Evolutionary conservation across 2,113 vertebrate genomes (phyloP).

Genomic region (Ptilorrhoa leucosticta): DNA sequence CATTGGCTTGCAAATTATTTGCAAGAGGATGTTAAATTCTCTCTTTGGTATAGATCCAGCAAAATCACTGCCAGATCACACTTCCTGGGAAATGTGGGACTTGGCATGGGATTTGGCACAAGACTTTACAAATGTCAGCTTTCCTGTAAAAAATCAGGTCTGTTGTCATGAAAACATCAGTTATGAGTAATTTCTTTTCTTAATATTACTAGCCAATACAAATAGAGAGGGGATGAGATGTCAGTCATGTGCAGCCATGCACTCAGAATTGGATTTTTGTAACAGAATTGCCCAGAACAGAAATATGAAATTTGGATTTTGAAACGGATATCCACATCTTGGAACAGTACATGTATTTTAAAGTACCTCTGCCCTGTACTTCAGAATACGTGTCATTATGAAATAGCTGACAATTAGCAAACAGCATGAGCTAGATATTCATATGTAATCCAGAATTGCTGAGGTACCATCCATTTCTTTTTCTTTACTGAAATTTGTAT

Average conservation of each 20-base stretch:
- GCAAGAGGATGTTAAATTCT: background rate
- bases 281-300: background rate
- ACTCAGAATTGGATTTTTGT: background rate
- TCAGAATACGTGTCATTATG: background rate
- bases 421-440: background rate
- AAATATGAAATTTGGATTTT: background rate
- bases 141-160: constrained; percentile 15
- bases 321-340: background rate
- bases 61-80: background rate
- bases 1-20: background rate
- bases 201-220: constrained; percentile 19
- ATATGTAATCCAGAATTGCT: background rate
- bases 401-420: background rate
- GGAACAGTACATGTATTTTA: background rate
- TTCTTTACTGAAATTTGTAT: background rate
- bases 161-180: constrained; percentile 30
- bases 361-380: background rate
- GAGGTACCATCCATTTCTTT: background rate
- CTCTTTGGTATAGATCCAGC: background rate
- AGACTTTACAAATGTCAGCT: background rate
- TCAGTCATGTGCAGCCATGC: background rate
- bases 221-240: background rate
- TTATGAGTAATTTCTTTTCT: constrained; percentile 45
- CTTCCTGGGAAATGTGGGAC: background rate
- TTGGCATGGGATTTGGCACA: constrained; percentile 22